Evolutionary conservation across 2,888 invertebrate species (phyloP).

Genomic region (Ectropis crepuscularia): DNA sequence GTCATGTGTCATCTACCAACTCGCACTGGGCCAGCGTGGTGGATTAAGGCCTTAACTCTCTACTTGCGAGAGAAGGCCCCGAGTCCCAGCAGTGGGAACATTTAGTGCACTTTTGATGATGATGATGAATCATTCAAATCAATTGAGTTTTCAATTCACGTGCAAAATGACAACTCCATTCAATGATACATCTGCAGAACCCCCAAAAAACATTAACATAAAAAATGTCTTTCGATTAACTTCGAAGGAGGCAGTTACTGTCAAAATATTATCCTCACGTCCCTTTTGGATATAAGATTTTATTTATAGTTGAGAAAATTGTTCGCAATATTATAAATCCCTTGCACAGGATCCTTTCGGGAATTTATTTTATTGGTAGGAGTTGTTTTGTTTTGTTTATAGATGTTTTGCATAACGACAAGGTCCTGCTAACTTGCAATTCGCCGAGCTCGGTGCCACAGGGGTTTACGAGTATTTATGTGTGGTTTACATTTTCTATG

Average conservation of each 20-base stretch:
- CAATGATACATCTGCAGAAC: background rate
- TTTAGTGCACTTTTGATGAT: no score
- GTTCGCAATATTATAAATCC: constrained; percentile 29
- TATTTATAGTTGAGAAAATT: constrained; percentile 32
- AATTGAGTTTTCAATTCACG: background rate
- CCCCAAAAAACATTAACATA: constrained; percentile 26
- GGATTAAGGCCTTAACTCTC: no score
- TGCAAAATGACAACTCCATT: constrained; percentile 7
- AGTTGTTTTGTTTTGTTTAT: constrained; percentile 23
- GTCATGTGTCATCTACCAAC: no score
- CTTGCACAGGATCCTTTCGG: constrained; percentile 23
- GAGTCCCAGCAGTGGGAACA: no score
- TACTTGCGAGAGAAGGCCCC: no score
- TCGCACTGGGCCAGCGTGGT: no score
- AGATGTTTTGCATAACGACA: constrained; percentile 19
- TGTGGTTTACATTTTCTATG: no score
- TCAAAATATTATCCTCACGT: constrained; percentile 32
- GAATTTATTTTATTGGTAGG: constrained; percentile 22
- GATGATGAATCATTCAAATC: no score
- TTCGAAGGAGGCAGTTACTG: constrained; percentile 25
- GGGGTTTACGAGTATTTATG: background rate
- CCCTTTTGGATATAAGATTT: constrained; percentile 31
- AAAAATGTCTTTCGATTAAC: constrained; percentile 34
- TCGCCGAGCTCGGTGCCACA: background rate
- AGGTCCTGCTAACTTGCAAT: constrained; percentile 11